Base-by-base conservation (phyloP, 2,113 vertebrate species). In the Nicator chloris region DNA sequence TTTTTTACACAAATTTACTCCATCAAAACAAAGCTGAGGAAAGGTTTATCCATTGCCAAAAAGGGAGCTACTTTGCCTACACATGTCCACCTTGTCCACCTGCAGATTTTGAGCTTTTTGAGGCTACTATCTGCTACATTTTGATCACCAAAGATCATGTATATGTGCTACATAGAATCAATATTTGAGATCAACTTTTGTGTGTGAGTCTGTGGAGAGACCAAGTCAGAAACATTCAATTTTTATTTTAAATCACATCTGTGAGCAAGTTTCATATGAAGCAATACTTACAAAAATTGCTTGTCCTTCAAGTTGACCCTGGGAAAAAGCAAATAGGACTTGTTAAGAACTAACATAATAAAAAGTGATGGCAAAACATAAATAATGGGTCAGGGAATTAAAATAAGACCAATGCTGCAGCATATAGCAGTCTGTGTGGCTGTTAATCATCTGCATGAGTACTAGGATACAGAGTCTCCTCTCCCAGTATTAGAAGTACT, bases 271-370 rank as follows among this genome's bases (percentile, higher is more conserved):
- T 63, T 81, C 33, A 44, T 5, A 13, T 42, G 31, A 92, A 82
- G 26, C 13, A 83, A 60, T 97, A 99, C 98, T 99, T 98, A 99
- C 98, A 98, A 99, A 99, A 96, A 98, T 96, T 45, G 98, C 98
- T 96, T 98, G 98, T 96, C 98, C 98, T 76, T 98, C 98, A 88
- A 96, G 97, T 19, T 98, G 98, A 42, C 97, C 98, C 99, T 99
- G 94, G 50, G 35, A 54, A 86, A 88, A 96, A 81, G 24, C 19
- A 28, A 96, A 91, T 37, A 77, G 19, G 13, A 66, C 28, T 56
- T 75, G 15, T 93, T 95, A 96, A 96, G 47, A 91, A 90, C 57
- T 35, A 54, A 45, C 12, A 47, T 40, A 80, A 57, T 44, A 84
- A 92, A 68, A 94, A 88, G 17, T 49, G 33, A 63, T 35, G 20